These are phyloP conservation scores for Decapterus maruadsi DNA, from an alignment of 2,797 vertebrate genomes.

Conservation along the genomic window DNA sequence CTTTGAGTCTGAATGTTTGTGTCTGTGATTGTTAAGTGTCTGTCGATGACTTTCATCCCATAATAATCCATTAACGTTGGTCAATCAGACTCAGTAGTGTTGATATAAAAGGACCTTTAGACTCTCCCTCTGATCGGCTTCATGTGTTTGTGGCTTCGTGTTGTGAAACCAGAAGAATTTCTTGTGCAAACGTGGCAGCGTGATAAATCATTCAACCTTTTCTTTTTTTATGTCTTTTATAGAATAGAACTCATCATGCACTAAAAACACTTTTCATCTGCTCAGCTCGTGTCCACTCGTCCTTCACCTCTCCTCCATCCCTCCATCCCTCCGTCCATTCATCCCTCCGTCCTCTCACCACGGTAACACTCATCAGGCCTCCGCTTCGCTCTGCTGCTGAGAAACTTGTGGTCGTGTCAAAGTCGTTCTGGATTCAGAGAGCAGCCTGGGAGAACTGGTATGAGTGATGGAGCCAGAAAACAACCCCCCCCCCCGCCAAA, in stretches of 20 bases:
- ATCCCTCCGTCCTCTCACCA: background rate
- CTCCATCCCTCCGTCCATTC: background rate
- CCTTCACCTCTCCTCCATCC: no score
- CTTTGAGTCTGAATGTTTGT: slow-evolving; percentile 2
- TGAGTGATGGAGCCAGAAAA: slow-evolving; percentile 14
- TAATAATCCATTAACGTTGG: no score
- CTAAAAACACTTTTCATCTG: background rate
- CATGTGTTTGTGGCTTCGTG: background rate
- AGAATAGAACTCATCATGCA: background rate
- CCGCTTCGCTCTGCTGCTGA: background rate
- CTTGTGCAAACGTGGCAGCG: background rate
- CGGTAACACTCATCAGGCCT: slow-evolving; percentile 3
- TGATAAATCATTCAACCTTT: background rate
- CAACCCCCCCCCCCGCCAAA: no score
- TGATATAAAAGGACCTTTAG: no score
- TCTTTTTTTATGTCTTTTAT: no score
- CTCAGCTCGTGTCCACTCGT: background rate
- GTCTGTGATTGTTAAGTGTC: no score
- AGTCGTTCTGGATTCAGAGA: slow-evolving; percentile 33
- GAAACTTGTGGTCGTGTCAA: background rate
- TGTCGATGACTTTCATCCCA: no score
- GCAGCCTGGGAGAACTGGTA: slow-evolving; percentile 5
- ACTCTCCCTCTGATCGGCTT: no score
- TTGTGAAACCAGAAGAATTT: background rate
- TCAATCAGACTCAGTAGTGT: no score